These are phyloP conservation scores for Syngnathoides biaculeatus DNA, from an alignment of 2,113 vertebrate genomes.

Conservation along the genomic window DNA sequence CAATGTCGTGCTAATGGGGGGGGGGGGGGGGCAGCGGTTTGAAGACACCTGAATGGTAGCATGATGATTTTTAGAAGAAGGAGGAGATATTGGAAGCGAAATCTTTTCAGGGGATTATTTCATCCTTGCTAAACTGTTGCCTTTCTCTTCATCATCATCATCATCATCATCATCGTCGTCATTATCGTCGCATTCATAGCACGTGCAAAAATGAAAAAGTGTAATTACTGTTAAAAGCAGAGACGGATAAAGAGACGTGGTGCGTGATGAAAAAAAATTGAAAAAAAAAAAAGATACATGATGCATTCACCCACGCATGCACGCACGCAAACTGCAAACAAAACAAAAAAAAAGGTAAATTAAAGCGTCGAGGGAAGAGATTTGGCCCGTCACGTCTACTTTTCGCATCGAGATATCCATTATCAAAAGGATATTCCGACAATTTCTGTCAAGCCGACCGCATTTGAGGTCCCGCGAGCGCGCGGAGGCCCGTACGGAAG, in stretches of 20 bases:
- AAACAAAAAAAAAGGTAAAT: too few species aligned
- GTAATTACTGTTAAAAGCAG: conserved; percentile 45
- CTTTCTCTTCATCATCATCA: conserved; percentile 22
- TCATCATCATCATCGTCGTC: conserved; percentile 15
- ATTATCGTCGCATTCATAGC: too few species aligned
- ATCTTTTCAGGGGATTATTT: conserved; percentile 54
- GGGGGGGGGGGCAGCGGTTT: conserved; percentile 50
- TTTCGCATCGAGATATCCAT: background rate
- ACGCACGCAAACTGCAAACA: conserved; percentile 1
- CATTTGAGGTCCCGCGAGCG: background rate
- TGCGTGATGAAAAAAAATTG: conserved; percentile 22
- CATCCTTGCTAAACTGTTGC: conserved; percentile 38
- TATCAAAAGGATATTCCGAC: background rate
- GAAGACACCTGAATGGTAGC: conserved; percentile 51
- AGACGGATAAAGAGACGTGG: conserved; percentile 7
- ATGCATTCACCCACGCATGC: background rate
- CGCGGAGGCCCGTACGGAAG: background rate
- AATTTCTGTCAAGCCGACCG: background rate
- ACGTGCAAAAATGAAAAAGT: conserved; percentile 36
- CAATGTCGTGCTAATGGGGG: conserved; percentile 42
- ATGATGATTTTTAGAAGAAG: conserved; percentile 26
- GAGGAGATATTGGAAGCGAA: conserved; percentile 33
- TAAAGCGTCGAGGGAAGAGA: background rate
- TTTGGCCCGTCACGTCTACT: background rate
- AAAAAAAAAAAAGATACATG: conserved; percentile 19